phyloP scores from a whole-genome alignment of 2,113 vertebrate genomes.

The Syngnathoides biaculeatus region DNA sequence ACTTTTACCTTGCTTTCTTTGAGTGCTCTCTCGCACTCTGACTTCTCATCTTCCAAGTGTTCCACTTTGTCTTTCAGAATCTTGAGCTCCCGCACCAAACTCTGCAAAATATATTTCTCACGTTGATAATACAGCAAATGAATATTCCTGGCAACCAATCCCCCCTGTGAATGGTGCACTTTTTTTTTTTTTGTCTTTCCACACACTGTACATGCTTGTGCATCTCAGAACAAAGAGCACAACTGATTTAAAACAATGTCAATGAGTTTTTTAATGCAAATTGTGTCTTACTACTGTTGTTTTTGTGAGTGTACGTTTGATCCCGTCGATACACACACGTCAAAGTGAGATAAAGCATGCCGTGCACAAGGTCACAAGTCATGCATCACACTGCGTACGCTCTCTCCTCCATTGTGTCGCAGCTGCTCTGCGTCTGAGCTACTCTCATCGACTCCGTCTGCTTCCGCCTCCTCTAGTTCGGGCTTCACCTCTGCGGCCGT shows the following conservation, averaged over 20 bases:
- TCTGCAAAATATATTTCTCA: conserved; percentile 57
- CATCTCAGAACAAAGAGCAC: conserved; percentile 3
- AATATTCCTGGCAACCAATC: neutral
- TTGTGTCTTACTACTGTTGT: neutral
- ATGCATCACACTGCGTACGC: conserved; percentile 82
- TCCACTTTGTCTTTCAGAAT: conserved; percentile 90
- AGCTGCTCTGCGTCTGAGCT: conserved; percentile 73
- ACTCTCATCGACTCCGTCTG: conserved; percentile 40
- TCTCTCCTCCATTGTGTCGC: conserved; percentile 72
- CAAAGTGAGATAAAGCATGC: conserved; percentile 37
- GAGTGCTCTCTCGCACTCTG: conserved; percentile 88
- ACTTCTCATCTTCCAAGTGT: conserved; percentile 89
- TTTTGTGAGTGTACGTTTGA: conserved; percentile 3
- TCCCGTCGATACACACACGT: conserved; percentile 14
- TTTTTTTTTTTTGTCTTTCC: conserved; percentile 3
- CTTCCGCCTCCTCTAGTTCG: conserved; percentile 23
- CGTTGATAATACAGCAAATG: neutral
- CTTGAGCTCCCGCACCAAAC: conserved; percentile 84
- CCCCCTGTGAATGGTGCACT: neutral
- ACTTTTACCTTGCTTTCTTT: conserved; percentile 88
- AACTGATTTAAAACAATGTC: neutral
- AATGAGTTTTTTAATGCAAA: neutral
- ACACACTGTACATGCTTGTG: neutral
- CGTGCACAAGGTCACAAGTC: conserved; percentile 35
- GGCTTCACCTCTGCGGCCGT: conserved; percentile 46